Base-by-base conservation (phyloP, 2,113 vertebrate species). In the Micromys minutus region DNA sequence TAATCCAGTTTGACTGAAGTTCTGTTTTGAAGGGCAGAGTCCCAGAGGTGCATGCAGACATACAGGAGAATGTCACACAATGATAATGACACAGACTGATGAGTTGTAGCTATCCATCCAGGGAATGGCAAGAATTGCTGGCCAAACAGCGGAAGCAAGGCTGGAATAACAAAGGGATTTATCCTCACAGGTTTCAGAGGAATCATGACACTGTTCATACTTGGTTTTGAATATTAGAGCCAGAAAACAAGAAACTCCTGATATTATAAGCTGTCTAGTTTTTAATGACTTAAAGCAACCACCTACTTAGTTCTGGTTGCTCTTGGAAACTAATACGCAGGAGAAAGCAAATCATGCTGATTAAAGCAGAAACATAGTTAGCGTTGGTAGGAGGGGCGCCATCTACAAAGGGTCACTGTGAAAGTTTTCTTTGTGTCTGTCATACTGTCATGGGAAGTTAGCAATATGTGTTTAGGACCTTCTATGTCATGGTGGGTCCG, bases 331-430 rank as follows among this genome's bases (percentile, higher is more conserved):
- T 63, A 55, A 93, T 91, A 89, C 39, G 61, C 61, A 67, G 34
- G 90, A 7, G 85, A 94, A 88, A 57, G 26, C 39, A 67, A 85
- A 76, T 6, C 6, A 86, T 34, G 42, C 7, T 93, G 11, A 77
- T 86, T 93, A 89, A 93, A 93, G 22, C 59, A 80, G 63, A 39
- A 45, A 59, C 55, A 55, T n/a, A 83, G 63, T 88, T 84, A 83
- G 39, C 17, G 29, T 92, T 92, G 42, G 34, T 34, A 31, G 42
- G 31, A 87, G 3, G 31, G 12, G n/a, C 87, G 19, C n/a, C 75
- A n/a, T 47, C n/a, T 63, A 42, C 42, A 79, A 94, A 75, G 17
- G 22, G 22, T 5, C 21, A 63, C 34, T 7, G 6, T 75, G 36
- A 50, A 69, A 42, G 26, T 84, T 77, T 76, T 88, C n/a, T 65